phyloP scores from a whole-genome alignment of 1,140 invertebrate genomes.

The Ips nitidus region DNA sequence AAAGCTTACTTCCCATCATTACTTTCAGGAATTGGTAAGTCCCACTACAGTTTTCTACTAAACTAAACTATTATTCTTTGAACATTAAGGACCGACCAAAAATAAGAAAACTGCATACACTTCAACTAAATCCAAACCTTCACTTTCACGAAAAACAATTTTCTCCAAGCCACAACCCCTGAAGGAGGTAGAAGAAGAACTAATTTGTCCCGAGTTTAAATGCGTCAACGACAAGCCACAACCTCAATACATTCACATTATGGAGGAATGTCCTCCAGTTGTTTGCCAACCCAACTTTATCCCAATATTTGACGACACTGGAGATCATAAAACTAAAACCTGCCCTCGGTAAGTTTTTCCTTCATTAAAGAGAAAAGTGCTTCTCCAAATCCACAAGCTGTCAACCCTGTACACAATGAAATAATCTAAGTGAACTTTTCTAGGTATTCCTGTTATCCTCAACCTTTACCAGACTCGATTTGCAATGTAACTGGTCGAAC shows the following conservation, averaged over 20 bases:
- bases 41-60: neutral
- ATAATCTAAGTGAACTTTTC: neutral
- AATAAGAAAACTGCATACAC: conserved; percentile 8
- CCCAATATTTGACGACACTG: conserved; percentile 36
- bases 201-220: conserved; percentile 57
- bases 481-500: conserved; percentile 75
- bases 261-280: conserved; percentile 57
- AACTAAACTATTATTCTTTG: neutral
- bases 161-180: conserved; percentile 12
- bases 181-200: conserved; percentile 40
- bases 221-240: conserved; percentile 56
- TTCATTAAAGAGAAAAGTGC: neutral
- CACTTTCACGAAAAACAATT: neutral
- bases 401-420: no score
- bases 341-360: conserved; percentile 34
- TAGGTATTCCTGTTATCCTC: conserved; percentile 65
- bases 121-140: neutral
- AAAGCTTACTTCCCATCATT: conserved; percentile 47
- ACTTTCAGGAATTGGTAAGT: conserved; percentile 35
- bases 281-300: conserved; percentile 61
- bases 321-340: conserved; percentile 14
- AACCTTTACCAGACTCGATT: conserved; percentile 60
- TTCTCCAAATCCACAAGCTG: no score
- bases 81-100: conserved; percentile 36
- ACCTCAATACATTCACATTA: conserved; percentile 42